Evolutionary conservation across 2,888 invertebrate species (phyloP), one percentile per base, ranked within the genome.

Genomic region (Drosophila mulleri): DNA sequence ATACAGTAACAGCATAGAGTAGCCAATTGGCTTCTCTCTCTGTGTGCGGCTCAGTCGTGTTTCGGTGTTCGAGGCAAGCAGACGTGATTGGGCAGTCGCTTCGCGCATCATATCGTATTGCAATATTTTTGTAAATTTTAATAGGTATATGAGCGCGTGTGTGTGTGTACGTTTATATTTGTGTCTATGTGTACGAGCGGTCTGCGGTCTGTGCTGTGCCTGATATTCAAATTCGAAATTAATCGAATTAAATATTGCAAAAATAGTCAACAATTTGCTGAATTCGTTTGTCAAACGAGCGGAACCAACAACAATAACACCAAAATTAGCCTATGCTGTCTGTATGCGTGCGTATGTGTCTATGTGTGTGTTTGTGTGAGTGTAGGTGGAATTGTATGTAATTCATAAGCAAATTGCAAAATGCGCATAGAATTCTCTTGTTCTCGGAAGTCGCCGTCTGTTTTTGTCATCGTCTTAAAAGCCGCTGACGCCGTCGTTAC

Each of bases 391-490:
- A 57, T 52, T 44, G 52, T 69, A 67, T 71, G 79, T 67, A 70
- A 67, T 58, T 74, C 72, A 70, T 74, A 78, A 78, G 74, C 61
- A 62, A 82, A 73, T 88, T 75, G 69, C 71, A 68, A 87, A 84
- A 73, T 84, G 68, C 67, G 83, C 82, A 76, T 69, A 75, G 64
- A 72, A 77, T 81, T 81, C 60, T 77, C 66, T 78, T 72, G 73
- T 81, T 72, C 69, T 84, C 83, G 72, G 72, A 69, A 75, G 78
- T 75, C 72, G 57, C 60, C 64, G 83, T 78, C 75, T 78, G 89
- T 84, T 84, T 83, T 75, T 82, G 79, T 81, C 82, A 81, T 78
- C 70, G 82, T 77, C 71, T 67, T 52, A 72, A 87, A 87, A 84
- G 84, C 64, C 81, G 72, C 72, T 20, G 54, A 1, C 66, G 69